Conservation (phyloP, 2,797 vertebrate species). For the Nothura maculosa region DNA sequence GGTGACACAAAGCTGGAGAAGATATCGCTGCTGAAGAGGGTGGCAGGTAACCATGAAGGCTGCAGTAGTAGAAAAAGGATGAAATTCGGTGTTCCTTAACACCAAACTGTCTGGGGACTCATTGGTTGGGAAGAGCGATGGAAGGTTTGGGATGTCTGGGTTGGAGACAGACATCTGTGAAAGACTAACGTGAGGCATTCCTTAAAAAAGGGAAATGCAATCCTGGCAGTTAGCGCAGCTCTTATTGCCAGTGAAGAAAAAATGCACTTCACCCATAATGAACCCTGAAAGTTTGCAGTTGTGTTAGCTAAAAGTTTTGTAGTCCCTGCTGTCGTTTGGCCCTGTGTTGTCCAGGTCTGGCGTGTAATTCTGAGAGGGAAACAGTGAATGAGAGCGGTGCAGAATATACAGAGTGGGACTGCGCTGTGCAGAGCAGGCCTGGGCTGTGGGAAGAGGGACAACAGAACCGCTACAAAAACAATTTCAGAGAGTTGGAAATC, state of each 20-base stretch:
- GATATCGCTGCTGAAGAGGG: not conserved
- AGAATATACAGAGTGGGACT: not conserved
- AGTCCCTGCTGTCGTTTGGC: not conserved
- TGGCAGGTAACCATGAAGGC: not conserved
- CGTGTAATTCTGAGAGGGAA: not conserved
- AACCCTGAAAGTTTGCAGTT: not conserved
- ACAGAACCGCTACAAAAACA: not conserved
- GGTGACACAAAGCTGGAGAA: not conserved
- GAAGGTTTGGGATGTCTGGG: not conserved
- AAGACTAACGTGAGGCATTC: slow-evolving; percentile 12
- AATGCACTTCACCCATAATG: not conserved
- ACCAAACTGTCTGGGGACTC: not conserved
- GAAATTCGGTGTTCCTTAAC: not conserved
- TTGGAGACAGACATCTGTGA: slow-evolving; percentile 27
- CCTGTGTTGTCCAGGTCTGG: not conserved
- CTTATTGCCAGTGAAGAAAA: not conserved
- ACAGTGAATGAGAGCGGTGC: not conserved
- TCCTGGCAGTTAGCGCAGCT: not conserved
- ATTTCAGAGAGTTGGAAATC: not conserved
- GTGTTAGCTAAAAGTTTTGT: not conserved
- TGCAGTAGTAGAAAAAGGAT: not conserved
- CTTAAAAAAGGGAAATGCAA: not conserved
- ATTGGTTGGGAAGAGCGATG: slow-evolving; percentile 11
- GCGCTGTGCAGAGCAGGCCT: accelerated
- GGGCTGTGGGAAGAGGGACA: not conserved